Evolutionary conservation across 1,140 invertebrate species (phyloP).

Genomic region (Euborellia annulipes): DNA sequence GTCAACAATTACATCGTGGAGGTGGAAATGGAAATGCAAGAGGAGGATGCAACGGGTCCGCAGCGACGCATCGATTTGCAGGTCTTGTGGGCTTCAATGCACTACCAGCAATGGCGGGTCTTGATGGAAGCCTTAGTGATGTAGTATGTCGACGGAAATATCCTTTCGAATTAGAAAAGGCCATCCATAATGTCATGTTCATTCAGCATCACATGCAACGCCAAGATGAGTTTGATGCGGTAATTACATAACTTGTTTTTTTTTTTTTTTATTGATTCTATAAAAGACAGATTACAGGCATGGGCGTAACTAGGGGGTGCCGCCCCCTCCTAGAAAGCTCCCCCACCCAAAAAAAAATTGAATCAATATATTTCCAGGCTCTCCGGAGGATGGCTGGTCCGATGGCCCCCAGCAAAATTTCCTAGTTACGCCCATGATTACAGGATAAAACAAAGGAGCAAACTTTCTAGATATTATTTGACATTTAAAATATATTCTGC

Average conservation of each 20-base stretch:
- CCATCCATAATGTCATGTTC: slow-evolving; percentile 88
- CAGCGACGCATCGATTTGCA: slow-evolving; percentile 37
- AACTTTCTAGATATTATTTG: no score
- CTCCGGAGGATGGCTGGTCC: no score
- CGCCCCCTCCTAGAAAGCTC: no score
- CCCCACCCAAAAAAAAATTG: no score
- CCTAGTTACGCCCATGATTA: no score
- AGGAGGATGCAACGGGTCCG: slow-evolving; percentile 54
- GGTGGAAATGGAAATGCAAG: slow-evolving; percentile 26
- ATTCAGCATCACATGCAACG: slow-evolving; percentile 87
- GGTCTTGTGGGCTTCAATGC: slow-evolving; percentile 48
- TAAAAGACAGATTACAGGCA: no score
- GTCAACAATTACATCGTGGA: slow-evolving; percentile 36
- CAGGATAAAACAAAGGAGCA: no score
- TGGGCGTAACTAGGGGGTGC: no score
- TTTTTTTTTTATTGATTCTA: slow-evolving; percentile 3
- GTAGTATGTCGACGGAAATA: slow-evolving; percentile 67
- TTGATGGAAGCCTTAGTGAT: slow-evolving; percentile 67
- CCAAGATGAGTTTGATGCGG: slow-evolving; percentile 85
- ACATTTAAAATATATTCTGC: no score
- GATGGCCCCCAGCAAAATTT: no score
- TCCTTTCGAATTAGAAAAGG: slow-evolving; percentile 81
- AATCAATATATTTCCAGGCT: no score
- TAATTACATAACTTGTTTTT: slow-evolving; percentile 30
- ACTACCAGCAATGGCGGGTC: slow-evolving; percentile 57